Evolutionary conservation across 2,113 vertebrate genomes (phyloP), one percentile per base, ranked within the genome.

Genomic region (Cryptomyrus ogoouensis): DNA sequence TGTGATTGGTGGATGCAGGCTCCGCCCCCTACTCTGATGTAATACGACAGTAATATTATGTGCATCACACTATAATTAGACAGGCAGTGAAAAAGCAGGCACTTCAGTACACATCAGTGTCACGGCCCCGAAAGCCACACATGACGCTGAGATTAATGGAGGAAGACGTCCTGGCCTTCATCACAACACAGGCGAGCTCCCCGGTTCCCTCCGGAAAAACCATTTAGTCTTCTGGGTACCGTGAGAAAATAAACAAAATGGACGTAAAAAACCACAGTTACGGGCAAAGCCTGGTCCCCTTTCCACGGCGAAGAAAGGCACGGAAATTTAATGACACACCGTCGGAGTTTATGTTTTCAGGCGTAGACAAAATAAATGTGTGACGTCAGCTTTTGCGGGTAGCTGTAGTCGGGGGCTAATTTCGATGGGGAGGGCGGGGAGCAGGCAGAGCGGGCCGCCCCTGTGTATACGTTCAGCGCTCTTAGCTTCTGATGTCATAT

Each of bases 341-440:
- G 91, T 91, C 93, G 93, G 94, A 94, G 95, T 96, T 95, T 94
- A 95, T 95, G 91, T 95, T 94, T 92, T 94, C 91, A 95, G 90
- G 56, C 2, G 89, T 90, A 94, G 90, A 92, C 93, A 91, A 95
- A 95, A 96, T 95, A 95, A 96, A 95, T 93, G 91, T 91, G 91
- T 90, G 91, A 90, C 88, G 89, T 90, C 92, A 94, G 95, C 91
- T 93, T 91, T 90, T 85, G 88, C 13, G 53, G 91, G 89, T 92
- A 87, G 52, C 91, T 87, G 89, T 88, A 77, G 13, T 90, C 92
- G 53, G 3, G 53, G 89, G 92, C 89, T 92, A 88, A 93, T 94
- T 93, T 91, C 92, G 91, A 24, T 90, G 94, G 91, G 90, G 91
- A 89, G 90, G 66, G 21, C 87, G 91, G 91, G 92, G 19, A 42